phyloP scores from a whole-genome alignment of 1,140 invertebrate genomes.

The Saxidomus purpurata region DNA sequence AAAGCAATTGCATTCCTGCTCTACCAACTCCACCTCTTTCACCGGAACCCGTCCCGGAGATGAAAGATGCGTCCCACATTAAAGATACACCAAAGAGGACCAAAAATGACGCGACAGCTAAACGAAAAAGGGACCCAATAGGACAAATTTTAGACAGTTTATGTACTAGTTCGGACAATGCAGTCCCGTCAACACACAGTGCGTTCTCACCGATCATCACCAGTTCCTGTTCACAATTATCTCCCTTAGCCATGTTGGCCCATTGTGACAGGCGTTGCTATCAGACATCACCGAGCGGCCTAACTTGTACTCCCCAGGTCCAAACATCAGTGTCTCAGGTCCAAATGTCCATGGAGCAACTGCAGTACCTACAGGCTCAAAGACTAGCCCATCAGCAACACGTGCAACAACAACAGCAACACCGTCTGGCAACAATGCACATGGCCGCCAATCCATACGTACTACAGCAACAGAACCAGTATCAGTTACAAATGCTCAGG shows the following conservation, averaged over 20 bases:
- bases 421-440: neutral
- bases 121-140: constrained; percentile 72
- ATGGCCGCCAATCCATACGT: neutral
- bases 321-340: constrained; percentile 3
- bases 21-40: constrained; percentile 23
- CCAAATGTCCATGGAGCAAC: constrained; percentile 11
- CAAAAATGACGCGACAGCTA: neutral
- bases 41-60: neutral
- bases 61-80: neutral
- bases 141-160: constrained; percentile 73
- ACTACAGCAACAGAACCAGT: constrained; percentile 17
- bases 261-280: constrained; percentile 53
- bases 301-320: neutral
- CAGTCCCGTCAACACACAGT: neutral
- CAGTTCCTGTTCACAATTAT: constrained; percentile 52
- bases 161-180: constrained; percentile 27
- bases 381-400: constrained; percentile 13
- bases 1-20: neutral
- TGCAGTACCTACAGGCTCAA: constrained; percentile 16
- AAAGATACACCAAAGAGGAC: constrained; percentile 48
- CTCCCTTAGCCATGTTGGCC: constrained; percentile 49
- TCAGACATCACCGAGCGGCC: constrained; percentile 41
- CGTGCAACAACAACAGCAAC: constrained; percentile 33
- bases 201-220: constrained; percentile 63
- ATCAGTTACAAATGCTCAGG: constrained; percentile 42